These are phyloP conservation scores for Chelonoidis abingdonii DNA, from an alignment of 2,113 vertebrate species.

Conservation along the genomic window DNA sequence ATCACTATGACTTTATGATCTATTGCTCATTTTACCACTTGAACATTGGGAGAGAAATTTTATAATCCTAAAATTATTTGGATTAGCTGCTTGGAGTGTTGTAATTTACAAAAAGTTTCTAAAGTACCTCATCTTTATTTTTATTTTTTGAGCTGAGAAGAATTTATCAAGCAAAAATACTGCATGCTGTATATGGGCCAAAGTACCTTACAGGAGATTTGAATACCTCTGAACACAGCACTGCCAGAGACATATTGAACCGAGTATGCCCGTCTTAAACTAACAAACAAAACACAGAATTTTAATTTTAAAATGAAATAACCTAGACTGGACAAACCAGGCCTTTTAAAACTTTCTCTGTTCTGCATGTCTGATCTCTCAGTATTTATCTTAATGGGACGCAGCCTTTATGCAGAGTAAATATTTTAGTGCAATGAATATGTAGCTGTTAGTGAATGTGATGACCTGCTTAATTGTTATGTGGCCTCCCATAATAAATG, in stretches of 20 bases:
- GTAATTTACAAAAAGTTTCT: slow-evolving; percentile 30
- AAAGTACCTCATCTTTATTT: slow-evolving; percentile 5
- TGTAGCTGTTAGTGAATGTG: neutral
- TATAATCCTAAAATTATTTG: slow-evolving; percentile 54
- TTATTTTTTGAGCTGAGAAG: neutral
- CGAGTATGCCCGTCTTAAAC: slow-evolving; percentile 31
- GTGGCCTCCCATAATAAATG: neutral
- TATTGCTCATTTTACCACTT: slow-evolving; percentile 55
- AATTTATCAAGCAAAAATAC: slow-evolving; percentile 30
- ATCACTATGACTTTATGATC: slow-evolving; percentile 47
- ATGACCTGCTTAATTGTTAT: neutral
- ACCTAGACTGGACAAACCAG: neutral
- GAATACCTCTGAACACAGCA: slow-evolving; percentile 26
- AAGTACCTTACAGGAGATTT: slow-evolving; percentile 43
- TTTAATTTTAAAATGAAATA: neutral
- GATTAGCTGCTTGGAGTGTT: slow-evolving; percentile 58
- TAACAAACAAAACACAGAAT: neutral
- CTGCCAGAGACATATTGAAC: slow-evolving; percentile 53
- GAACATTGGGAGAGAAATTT: slow-evolving; percentile 17
- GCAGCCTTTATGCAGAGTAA: neutral
- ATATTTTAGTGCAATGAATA: neutral
- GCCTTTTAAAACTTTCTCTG: neutral
- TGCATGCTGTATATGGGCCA: slow-evolving; percentile 18
- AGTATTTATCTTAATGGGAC: neutral
- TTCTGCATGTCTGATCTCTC: neutral